phyloP scores from a whole-genome alignment of 2,113 vertebrate genomes.

The Archilochus colubris region DNA sequence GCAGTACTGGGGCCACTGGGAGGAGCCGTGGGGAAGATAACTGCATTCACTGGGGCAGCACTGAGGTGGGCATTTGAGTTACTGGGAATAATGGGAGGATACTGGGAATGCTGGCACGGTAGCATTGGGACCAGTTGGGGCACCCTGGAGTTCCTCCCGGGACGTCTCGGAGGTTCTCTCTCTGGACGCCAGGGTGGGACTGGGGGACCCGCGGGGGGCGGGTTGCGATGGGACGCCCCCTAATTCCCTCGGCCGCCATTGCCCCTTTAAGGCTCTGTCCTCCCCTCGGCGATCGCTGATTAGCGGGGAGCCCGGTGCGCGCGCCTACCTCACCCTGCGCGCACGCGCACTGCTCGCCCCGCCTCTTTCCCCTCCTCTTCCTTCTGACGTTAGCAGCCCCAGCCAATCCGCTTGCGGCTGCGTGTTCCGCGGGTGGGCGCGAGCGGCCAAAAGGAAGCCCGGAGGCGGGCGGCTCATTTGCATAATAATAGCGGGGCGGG shows the following conservation, averaged over 20 bases:
- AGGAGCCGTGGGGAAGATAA: no score
- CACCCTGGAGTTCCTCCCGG: not conserved
- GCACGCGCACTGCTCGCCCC: not conserved
- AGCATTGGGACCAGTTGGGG: not conserved
- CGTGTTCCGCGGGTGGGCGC: accelerated
- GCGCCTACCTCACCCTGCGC: not conserved
- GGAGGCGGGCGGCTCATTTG: not conserved
- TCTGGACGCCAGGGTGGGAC: not conserved
- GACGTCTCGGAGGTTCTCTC: no score
- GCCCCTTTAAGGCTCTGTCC: not conserved
- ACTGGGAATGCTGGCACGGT: not conserved
- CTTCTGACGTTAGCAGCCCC: accelerated
- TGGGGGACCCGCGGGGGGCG: accelerated
- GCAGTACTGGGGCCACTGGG: not conserved
- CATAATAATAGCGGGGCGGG: constrained; percentile 32
- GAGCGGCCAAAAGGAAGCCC: not conserved
- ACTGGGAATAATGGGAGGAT: not conserved
- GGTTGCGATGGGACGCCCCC: accelerated
- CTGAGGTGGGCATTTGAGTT: not conserved
- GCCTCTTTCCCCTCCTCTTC: not conserved
- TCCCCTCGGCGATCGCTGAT: not conserved
- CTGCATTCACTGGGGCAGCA: no score
- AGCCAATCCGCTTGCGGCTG: not conserved
- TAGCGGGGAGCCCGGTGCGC: not conserved
- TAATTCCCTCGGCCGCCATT: accelerated